Evolutionary conservation across 2,797 vertebrate species (phyloP).

Genomic region (Labroides dimidiatus): DNA sequence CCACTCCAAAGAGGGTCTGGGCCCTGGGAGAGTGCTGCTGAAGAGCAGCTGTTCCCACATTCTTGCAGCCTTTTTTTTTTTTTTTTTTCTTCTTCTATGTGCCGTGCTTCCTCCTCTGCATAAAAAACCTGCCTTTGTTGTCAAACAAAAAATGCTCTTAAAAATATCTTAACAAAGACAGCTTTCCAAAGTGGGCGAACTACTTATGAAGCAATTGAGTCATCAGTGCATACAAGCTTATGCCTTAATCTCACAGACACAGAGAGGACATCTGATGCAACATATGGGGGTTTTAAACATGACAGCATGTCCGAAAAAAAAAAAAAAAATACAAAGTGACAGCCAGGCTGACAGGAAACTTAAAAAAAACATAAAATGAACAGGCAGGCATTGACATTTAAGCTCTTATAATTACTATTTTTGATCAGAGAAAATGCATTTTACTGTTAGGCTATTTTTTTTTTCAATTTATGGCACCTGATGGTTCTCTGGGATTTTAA

Average conservation of each 20-base stretch:
- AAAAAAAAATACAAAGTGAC: constrained; percentile 15
- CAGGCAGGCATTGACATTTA: background rate
- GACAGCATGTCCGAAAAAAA: constrained; percentile 13
- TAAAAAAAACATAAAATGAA: background rate
- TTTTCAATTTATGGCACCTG: no score
- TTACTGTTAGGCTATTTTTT: no score
- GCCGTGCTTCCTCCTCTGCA: constrained; percentile 44
- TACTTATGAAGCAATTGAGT: constrained; percentile 50
- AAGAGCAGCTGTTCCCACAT: constrained; percentile 64
- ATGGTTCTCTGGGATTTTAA: no score
- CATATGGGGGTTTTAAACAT: constrained; percentile 1
- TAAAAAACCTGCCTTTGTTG: constrained; percentile 58
- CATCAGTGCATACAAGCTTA: constrained; percentile 22
- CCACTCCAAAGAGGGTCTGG: constrained; percentile 49
- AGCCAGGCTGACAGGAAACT: background rate
- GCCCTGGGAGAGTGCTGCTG: constrained; percentile 40
- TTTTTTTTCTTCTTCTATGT: constrained; percentile 21
- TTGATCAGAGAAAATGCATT: background rate
- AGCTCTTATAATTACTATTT: background rate
- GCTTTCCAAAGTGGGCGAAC: constrained; percentile 37
- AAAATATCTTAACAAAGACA: constrained; percentile 33
- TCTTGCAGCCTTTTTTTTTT: constrained; percentile 25
- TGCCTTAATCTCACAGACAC: constrained; percentile 18
- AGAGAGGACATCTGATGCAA: constrained; percentile 6
- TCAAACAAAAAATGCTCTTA: constrained; percentile 27